phyloP scores from a whole-genome alignment of 1,140 invertebrate species.

The Euura lappo region DNA sequence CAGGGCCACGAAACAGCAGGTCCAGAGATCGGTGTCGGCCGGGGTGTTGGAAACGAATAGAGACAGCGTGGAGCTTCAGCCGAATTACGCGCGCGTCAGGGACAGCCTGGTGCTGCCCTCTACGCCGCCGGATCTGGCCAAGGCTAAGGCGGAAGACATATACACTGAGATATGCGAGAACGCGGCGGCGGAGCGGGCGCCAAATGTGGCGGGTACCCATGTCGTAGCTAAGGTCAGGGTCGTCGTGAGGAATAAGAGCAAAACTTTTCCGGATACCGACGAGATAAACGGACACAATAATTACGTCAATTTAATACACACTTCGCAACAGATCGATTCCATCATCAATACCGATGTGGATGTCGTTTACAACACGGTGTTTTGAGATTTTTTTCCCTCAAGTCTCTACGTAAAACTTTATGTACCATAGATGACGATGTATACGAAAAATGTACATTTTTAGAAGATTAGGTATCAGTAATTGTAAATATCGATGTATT shows the following conservation, averaged over 20 bases:
- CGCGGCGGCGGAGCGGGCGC: conserved; percentile 25
- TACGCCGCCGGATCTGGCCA: conserved; percentile 32
- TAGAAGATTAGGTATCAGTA: no score
- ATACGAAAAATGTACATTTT: no score
- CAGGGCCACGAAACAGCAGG: conserved; percentile 45
- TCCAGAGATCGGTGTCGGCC: conserved; percentile 55
- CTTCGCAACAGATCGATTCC: conserved; percentile 47
- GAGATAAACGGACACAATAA: conserved; percentile 32
- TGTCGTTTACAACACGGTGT: conserved; percentile 57
- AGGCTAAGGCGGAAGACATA: conserved; percentile 49
- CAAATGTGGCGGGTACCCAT: conserved; percentile 50
- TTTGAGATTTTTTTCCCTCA: conserved; percentile 30
- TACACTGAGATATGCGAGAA: conserved; percentile 58
- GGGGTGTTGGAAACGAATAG: conserved; percentile 50
- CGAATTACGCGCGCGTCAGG: conserved; percentile 49
- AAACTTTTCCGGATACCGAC: conserved; percentile 21
- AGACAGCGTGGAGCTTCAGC: conserved; percentile 46
- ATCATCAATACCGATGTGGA: conserved; percentile 52
- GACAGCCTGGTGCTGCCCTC: conserved; percentile 49
- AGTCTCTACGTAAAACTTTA: no score
- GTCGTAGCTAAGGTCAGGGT: conserved; percentile 57
- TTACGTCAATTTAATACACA: conserved; percentile 51
- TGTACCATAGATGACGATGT: no score
- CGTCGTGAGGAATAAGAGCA: conserved; percentile 46
- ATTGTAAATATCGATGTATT: no score